These are phyloP conservation scores for Sycophila texana DNA, from an alignment of 2,888 invertebrate genomes.

Conservation along the genomic window DNA sequence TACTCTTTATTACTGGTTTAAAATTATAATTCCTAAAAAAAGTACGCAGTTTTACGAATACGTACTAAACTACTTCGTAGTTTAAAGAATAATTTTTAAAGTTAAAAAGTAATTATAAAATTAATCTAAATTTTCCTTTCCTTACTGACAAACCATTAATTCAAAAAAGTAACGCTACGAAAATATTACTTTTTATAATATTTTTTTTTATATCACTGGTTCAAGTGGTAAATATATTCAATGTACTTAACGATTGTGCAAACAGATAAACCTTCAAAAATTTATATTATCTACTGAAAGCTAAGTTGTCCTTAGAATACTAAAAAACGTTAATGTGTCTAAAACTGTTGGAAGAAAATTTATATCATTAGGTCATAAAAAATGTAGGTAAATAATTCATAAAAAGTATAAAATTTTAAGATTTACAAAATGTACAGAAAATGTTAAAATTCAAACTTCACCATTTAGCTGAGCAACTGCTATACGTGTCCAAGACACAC, in stretches of 20 bases:
- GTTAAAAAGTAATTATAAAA: not conserved
- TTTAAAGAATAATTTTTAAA: constrained; percentile 5
- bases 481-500: too few relatives aligned
- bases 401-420: constrained; percentile 51
- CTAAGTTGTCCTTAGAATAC: constrained; percentile 17
- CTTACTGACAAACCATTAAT: not conserved
- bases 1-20: not conserved
- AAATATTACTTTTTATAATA: not conserved
- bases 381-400: constrained; percentile 1
- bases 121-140: constrained; percentile 4
- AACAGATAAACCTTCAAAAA: constrained; percentile 21
- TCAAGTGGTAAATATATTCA: constrained; percentile 11
- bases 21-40: constrained; percentile 9
- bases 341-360: constrained; percentile 27
- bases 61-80: too few relatives aligned
- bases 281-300: constrained; percentile 9
- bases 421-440: constrained; percentile 48
- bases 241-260: constrained; percentile 3
- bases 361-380: not conserved
- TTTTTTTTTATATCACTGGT: constrained; percentile 5
- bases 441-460: too few relatives aligned
- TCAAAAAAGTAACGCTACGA: not conserved
- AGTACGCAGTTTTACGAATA: too few relatives aligned
- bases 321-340: not conserved
- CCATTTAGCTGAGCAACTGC: too few relatives aligned